phyloP scores from a whole-genome alignment of 2,888 invertebrate genomes.

The Nematopogon swammerdamellus region DNA sequence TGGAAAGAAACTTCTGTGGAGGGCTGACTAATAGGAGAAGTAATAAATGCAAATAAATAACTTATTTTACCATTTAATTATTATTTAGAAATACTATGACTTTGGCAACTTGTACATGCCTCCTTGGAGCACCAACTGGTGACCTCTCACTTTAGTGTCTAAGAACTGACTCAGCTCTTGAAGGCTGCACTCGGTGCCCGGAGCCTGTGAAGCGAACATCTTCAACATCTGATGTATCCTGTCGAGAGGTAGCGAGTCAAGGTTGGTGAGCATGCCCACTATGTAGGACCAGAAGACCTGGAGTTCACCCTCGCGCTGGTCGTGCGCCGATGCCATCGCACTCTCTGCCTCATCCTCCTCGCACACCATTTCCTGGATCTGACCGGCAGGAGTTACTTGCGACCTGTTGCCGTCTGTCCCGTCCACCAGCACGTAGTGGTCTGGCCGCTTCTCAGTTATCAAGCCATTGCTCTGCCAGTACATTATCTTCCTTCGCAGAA shows the following conservation, averaged over 20 bases:
- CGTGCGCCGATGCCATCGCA: conserved; percentile 92
- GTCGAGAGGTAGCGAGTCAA: conserved; percentile 87
- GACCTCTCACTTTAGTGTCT: conserved; percentile 89
- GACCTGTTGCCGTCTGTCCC: conserved; percentile 51
- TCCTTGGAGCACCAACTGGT: conserved; percentile 79
- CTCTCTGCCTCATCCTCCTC: conserved; percentile 92
- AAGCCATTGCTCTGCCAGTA: conserved; percentile 95
- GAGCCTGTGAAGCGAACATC: conserved; percentile 94
- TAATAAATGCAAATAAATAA: background rate
- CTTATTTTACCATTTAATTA: background rate
- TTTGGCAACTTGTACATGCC: conserved; percentile 88
- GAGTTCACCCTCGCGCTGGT: conserved; percentile 90
- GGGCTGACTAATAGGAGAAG: too few species aligned
- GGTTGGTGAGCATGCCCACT: conserved; percentile 93
- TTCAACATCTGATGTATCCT: conserved; percentile 95
- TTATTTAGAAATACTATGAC: conserved; percentile 25
- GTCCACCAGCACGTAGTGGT: conserved; percentile 72
- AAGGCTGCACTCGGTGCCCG: conserved; percentile 83
- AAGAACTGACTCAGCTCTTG: conserved; percentile 86
- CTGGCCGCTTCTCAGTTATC: conserved; percentile 70
- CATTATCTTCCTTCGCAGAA: conserved; percentile 80
- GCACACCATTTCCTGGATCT: conserved; percentile 64
- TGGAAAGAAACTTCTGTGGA: too few species aligned
- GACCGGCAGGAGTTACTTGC: conserved; percentile 49
- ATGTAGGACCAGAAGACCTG: conserved; percentile 97